Base-by-base conservation (phyloP, 2,113 vertebrate genomes). In the Delphinus delphis region DNA sequence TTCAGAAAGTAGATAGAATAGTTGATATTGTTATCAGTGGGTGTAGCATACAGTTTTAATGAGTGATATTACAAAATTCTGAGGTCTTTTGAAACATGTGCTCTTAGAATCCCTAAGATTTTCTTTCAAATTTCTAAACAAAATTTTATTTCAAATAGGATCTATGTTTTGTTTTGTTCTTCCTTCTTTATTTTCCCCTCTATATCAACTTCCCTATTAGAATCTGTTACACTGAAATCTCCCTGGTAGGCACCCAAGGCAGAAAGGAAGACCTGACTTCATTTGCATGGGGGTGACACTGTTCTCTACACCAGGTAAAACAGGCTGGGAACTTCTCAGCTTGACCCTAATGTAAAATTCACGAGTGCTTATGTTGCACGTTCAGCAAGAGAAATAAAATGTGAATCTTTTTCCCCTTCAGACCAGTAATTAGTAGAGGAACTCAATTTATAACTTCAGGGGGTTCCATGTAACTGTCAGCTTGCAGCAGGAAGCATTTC, bases 321-420 rank as follows among this genome's bases (percentile, higher is more conserved):
- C 68, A 62, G 67, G 20, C 89, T 93, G 79, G 93, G 83, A 95
- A 71, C 63, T 89, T 97, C 93, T 38, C 95, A 96, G 98, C 89
- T 96, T 96, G 94, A 97, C 92, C 85, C 77, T 96, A 91, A 97
- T 97, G 93, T 70, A 90, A 93, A 97, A 97, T 95, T 89, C 96
- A 96, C 77, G 18, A 58, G 89, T 70, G 93, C 90, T 98, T 96
- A 41, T 94, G 87, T 81, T 89, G 65, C 87, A 97, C 90, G 17
- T 93, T 96, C 4, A 85, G 92, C 95, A 95, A 96, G 67, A 80
- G 53, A 96, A 92, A 89, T 94, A 94, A 86, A 97, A 94, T 87
- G 70, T 85, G 23, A 31, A 71, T 97, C 97, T 77, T 88, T 90
- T 89, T 94, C 68, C 0, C 5, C 70, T 97, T 92, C 96, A 93